These are phyloP conservation scores for Drosophila insularis DNA, from an alignment of 1,140 invertebrate genomes.

Conservation along the genomic window DNA sequence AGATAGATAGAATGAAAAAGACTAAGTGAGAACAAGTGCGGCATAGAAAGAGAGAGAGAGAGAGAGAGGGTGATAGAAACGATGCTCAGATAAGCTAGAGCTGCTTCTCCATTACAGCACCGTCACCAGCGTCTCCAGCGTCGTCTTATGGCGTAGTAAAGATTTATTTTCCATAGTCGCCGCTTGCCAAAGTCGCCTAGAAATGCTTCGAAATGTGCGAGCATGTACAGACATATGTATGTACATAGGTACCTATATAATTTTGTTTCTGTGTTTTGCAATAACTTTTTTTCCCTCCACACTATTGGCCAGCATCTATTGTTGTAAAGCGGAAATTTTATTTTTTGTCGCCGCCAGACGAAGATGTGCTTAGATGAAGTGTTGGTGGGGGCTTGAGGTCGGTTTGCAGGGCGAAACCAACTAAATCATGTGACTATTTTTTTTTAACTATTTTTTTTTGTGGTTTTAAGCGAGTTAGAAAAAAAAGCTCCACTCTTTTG, in stretches of 20 bases:
- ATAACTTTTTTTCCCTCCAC: constrained; percentile 46
- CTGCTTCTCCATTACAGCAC: constrained; percentile 66
- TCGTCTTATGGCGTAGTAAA: constrained; percentile 78
- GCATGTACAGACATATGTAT: not conserved
- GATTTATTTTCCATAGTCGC: constrained; percentile 74
- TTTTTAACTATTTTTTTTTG: constrained; percentile 23
- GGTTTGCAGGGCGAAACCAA: constrained; percentile 19
- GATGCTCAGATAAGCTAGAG: constrained; percentile 58
- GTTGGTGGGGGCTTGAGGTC: not conserved
- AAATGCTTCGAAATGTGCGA: constrained; percentile 55
- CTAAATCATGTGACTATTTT: constrained; percentile 78
- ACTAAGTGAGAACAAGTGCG: not conserved
- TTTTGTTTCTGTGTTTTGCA: constrained; percentile 56
- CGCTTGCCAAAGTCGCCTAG: constrained; percentile 30
- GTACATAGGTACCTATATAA: not conserved
- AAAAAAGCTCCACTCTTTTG: constrained; percentile 9
- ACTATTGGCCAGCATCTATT: constrained; percentile 1
- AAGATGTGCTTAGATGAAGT: constrained; percentile 15
- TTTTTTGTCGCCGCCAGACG: constrained; percentile 13
- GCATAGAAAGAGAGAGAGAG: constrained; percentile 8
- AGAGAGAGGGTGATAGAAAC: not conserved
- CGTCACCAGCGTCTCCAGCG: constrained; percentile 13
- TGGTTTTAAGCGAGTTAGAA: constrained; percentile 10
- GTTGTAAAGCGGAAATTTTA: constrained; percentile 62
- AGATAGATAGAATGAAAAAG: not conserved